These are phyloP conservation scores for Alitta virens DNA, from an alignment of 2,888 invertebrate species.

Conservation along the genomic window DNA sequence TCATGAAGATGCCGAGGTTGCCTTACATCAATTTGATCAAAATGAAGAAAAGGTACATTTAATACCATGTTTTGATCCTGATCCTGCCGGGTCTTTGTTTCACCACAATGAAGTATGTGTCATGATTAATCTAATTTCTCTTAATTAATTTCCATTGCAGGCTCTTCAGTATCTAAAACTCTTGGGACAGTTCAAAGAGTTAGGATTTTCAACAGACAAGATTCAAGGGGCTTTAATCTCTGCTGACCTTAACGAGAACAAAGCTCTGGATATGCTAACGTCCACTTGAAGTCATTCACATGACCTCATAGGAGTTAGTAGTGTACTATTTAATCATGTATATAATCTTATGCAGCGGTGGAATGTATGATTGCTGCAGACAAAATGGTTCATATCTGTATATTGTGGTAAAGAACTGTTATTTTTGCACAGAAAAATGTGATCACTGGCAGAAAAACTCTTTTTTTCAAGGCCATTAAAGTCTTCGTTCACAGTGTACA, in stretches of 20 bases:
- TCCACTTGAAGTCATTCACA: conserved; percentile 11
- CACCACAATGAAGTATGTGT: background rate
- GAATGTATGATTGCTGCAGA: too few species aligned
- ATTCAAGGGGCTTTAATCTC: conserved; percentile 15
- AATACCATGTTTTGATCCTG: background rate
- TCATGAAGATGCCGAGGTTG: conserved; percentile 10
- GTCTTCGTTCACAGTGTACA: too few species aligned
- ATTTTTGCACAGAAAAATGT: too few species aligned
- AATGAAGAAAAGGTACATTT: conserved; percentile 15
- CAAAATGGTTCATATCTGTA: too few species aligned
- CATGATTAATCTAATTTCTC: too few species aligned
- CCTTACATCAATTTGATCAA: conserved; percentile 5
- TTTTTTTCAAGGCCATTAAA: too few species aligned
- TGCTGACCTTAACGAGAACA: conserved; percentile 13
- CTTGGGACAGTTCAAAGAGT: conserved; percentile 13
- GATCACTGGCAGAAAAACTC: too few species aligned
- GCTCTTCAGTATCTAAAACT: conserved; percentile 17
- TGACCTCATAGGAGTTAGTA: too few species aligned
- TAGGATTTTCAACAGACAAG: conserved; percentile 13
- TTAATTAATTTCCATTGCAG: conserved; percentile 11
- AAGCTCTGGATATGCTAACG: conserved; percentile 17
- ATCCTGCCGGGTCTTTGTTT: background rate
- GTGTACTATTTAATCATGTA: too few species aligned
- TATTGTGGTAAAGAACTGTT: too few species aligned
- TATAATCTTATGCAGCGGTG: too few species aligned